Evolutionary conservation across 1,140 invertebrate genomes (phyloP).

Genomic region (Scaptomyza montana): DNA sequence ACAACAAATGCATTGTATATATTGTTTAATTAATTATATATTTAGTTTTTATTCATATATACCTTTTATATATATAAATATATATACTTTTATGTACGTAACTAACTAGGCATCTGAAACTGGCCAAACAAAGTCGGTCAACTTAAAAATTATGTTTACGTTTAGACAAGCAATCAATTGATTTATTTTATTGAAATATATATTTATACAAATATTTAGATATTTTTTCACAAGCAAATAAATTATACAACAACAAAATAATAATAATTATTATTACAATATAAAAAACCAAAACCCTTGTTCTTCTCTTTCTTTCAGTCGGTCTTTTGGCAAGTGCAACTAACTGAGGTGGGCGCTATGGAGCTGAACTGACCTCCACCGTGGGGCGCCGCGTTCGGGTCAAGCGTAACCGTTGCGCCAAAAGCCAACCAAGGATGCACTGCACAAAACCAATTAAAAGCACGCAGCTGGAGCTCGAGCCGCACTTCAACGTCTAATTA

Average conservation of each 20-base stretch:
- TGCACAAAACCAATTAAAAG: slow-evolving; percentile 78
- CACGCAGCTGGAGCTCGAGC: slow-evolving; percentile 55
- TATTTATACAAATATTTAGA: slow-evolving; percentile 70
- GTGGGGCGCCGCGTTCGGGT: slow-evolving; percentile 54
- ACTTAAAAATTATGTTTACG: slow-evolving; percentile 62
- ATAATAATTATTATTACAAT: slow-evolving; percentile 25
- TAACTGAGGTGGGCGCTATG: slow-evolving; percentile 42
- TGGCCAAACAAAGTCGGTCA: slow-evolving; percentile 21
- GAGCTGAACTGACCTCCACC: slow-evolving; percentile 61
- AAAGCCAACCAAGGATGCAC: slow-evolving; percentile 80
- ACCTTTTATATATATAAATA: slow-evolving; percentile 21
- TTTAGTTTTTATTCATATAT: slow-evolving; percentile 19
- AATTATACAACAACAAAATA: slow-evolving; percentile 56
- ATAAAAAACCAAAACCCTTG: slow-evolving; percentile 34
- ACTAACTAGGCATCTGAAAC: slow-evolving; percentile 44
- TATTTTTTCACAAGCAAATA: slow-evolving; percentile 78
- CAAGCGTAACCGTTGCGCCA: slow-evolving; percentile 82
- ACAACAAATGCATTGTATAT: slow-evolving; percentile 61
- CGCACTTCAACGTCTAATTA: slow-evolving; percentile 77
- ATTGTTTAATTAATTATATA: slow-evolving; percentile 77
- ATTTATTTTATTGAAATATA: slow-evolving; percentile 22
- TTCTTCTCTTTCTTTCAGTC: slow-evolving; percentile 3
- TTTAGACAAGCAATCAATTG: slow-evolving; percentile 59
- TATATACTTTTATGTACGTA: slow-evolving; percentile 16
- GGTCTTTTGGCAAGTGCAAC: not conserved